Evolutionary conservation across 2,888 invertebrate species (phyloP), one percentile per base, ranked within the genome.

Genomic region (Heliconius hortense): DNA sequence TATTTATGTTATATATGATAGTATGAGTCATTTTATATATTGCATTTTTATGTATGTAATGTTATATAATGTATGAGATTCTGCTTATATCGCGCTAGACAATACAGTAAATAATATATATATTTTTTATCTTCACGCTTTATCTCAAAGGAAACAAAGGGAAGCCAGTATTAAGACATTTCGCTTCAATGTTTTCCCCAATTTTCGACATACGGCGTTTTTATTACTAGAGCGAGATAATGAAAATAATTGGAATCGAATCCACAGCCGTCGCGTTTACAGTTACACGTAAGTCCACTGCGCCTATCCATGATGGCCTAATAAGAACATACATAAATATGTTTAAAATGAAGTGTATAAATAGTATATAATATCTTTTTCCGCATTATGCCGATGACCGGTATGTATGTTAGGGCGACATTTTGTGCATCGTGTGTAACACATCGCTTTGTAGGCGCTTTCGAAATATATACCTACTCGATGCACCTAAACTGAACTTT

Each of bases 381-480:
- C 73, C 77, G 77, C 35, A 60, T 71, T 79, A 79, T 80, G 89
- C 87, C 89, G 87, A 82, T 81, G 89, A 88, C 86, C 88, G 83
- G 78, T 81, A 86, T 84, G 76, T 81, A 76, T 89, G 85, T 85
- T 83, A 79, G 74, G 79, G 79, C 79, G 21, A 77, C 76, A 77
- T 69, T 69, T 69, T 56, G 69, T 69, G 31, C 24, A 66, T 69
- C 31, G 69, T 69, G 15, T 39, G 39, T 35, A 39, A 66, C 77
- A 72, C 76, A 79, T 79, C 77, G 79, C 81, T 76, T 79, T 68
- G 77, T 79, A 79, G 78, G 79, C 82, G 80, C 80, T 79, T 80
- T 79, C 76, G 78, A 79, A 76, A 76, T 76, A 73, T 79, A 48
- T 48, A 48, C 48, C 48, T 18, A 79, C 73, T 70, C 74, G 71